Base-by-base conservation (phyloP, 2,888 invertebrate species). In the Synanthedon myopaeformis region DNA sequence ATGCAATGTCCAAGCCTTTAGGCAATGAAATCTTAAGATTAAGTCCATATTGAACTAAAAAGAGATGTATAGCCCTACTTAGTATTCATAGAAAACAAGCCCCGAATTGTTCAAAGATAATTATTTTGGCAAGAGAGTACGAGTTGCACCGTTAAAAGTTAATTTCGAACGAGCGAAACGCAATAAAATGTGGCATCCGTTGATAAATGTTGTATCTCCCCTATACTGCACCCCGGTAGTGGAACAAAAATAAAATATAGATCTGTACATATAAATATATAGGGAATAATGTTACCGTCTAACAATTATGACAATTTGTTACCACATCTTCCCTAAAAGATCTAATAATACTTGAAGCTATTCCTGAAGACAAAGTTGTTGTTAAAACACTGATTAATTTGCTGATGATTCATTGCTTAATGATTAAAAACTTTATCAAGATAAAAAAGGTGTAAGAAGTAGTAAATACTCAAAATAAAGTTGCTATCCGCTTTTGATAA, bases 81-180 rank as follows among this genome's bases (percentile, higher is more conserved):
- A 51, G 52, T 55, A 59, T 57, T 57, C 57, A 56, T 55, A 17
- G 52, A 28, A 55, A 51, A 52, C 55, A 57, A 55, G 51, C 53
- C 54, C 23, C 35, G 41, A 51, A 54, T 49, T 55, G 58, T 60
- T 55, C 58, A 53, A 49, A 57, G 60, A 63, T 68, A 71, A 72
- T 72, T 72, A 69, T 70, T 69, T 71, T 63, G 66, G 66, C 67
- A 65, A 59, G 51, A 54, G 54, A 64, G 62, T 57, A 62, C 61
- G 67, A 69, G 64, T 66, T 69, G 61, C 51, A 55, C 61, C 56
- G 68, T 67, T 66, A 67, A 55, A 55, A 49, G 49, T 57, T 53
- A 54, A 55, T 58, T 50, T 55, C 55, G 59, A 58, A 54, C 52
- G 58, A 57, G 53, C 51, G 54, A 55, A 59, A 58, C 56, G 63